Conservation (phyloP, 2,113 vertebrate species). For the Heliornis fulica region DNA sequence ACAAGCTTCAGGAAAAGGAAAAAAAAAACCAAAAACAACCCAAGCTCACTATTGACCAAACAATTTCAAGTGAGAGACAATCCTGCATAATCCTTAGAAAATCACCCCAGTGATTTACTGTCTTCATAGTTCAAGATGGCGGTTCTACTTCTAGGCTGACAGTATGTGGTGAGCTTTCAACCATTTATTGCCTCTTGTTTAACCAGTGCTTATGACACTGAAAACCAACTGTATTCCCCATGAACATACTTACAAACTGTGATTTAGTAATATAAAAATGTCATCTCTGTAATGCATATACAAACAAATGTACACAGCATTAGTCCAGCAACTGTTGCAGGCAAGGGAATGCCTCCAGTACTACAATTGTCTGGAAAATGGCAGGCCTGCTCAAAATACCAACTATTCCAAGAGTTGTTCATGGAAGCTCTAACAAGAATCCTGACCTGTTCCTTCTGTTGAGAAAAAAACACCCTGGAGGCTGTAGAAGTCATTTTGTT, state of each 20-base stretch:
- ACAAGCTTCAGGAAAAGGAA: background rate
- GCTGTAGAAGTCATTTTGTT: constrained; percentile 24
- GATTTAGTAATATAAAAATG: background rate
- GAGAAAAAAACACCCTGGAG: constrained; percentile 31
- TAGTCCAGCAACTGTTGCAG: background rate
- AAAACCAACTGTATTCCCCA: background rate
- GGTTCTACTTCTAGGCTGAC: background rate
- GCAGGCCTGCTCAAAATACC: background rate
- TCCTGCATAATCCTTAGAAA: background rate
- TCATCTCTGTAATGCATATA: background rate
- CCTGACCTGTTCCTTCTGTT: background rate
- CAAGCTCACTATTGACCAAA: background rate
- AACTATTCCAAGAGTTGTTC: background rate
- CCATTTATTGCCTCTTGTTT: background rate
- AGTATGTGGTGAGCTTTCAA: background rate
- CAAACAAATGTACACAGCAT: background rate
- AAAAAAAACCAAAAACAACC: too few relatives aligned
- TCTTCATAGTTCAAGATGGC: background rate
- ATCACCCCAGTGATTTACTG: background rate
- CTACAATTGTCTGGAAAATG: background rate
- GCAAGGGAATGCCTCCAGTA: background rate
- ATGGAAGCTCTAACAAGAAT: background rate
- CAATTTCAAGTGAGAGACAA: background rate
- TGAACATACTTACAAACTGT: background rate
- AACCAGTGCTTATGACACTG: background rate